Percentiles rank a stretch among this genome's conserved stretches.
Conservation (phyloP, 2,888 invertebrate genomes). For the Camptogramma bilineatum region DNA sequence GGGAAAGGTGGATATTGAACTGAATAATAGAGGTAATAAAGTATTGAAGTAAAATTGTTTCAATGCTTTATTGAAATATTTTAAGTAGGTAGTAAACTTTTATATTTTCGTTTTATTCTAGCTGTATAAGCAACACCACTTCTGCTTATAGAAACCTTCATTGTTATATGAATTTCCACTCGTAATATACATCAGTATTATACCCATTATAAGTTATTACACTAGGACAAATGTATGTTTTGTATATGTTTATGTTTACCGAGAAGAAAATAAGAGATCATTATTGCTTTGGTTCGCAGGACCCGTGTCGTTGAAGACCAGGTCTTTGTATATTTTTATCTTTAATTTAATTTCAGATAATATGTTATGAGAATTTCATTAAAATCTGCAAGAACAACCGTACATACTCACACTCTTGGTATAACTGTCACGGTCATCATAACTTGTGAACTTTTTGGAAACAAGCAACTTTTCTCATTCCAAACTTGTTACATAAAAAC, state of each 20-base stretch:
- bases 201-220: no score
- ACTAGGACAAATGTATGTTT: no score
- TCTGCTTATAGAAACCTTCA: no score
- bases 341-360: not conserved
- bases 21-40: not conserved
- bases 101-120: not conserved
- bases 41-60: not conserved
- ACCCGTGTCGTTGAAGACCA: no score
- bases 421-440: not conserved
- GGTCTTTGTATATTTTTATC: not conserved
- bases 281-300: no score
- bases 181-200: no score
- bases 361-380: not conserved
- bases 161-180: no score
- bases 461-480: constrained; percentile 18
- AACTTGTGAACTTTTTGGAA: constrained; percentile 6
- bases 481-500: constrained; percentile 23
- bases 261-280: no score
- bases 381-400: not conserved
- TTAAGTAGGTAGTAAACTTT: not conserved
- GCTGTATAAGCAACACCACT: not conserved
- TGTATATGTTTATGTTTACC: no score
- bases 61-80: not conserved
- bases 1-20: constrained; percentile 5
- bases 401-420: not conserved